A percentile compares a stretch with the other conserved stretches of the same genome.
Conservation (phyloP, 1,140 invertebrate genomes). For the Hirudo medicinalis region DNA sequence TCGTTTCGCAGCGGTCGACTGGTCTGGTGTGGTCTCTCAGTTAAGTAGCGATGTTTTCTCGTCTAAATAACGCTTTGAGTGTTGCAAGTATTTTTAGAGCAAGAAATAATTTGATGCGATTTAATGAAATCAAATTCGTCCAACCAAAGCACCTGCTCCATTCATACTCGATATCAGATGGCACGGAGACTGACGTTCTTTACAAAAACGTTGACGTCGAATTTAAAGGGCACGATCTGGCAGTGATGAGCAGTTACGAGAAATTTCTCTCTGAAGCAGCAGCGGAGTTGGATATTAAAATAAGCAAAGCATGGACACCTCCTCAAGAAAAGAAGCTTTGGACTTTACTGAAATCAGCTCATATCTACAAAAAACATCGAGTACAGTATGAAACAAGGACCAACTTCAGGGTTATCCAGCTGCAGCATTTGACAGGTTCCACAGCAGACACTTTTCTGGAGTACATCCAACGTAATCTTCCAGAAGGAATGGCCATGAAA, state of each 20-base stretch:
- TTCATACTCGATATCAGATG: neutral
- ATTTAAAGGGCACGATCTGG: constrained; percentile 67
- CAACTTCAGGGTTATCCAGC: constrained; percentile 53
- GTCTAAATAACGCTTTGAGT: too few relatives aligned
- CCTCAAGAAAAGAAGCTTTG: constrained; percentile 59
- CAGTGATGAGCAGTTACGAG: constrained; percentile 72
- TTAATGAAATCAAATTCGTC: too few relatives aligned
- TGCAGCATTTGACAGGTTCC: constrained; percentile 69
- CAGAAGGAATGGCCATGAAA: constrained; percentile 90
- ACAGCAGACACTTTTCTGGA: constrained; percentile 89
- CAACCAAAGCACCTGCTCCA: neutral
- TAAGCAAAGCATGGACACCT: constrained; percentile 56
- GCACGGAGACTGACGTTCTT: constrained; percentile 27
- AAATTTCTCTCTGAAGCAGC: constrained; percentile 67
- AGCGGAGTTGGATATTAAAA: constrained; percentile 58
- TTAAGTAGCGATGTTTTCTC: too few relatives aligned
- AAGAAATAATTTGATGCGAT: too few relatives aligned
- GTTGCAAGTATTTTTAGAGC: too few relatives aligned
- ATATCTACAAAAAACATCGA: constrained; percentile 81
- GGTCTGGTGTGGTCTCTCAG: too few relatives aligned
- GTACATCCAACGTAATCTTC: constrained; percentile 89
- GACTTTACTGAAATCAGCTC: constrained; percentile 71
- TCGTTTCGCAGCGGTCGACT: too few relatives aligned
- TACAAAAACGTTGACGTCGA: constrained; percentile 59
- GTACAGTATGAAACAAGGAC: constrained; percentile 93